These are phyloP conservation scores for Varanus salvator DNA, from an alignment of 2,113 vertebrate species.

Conservation along the genomic window DNA sequence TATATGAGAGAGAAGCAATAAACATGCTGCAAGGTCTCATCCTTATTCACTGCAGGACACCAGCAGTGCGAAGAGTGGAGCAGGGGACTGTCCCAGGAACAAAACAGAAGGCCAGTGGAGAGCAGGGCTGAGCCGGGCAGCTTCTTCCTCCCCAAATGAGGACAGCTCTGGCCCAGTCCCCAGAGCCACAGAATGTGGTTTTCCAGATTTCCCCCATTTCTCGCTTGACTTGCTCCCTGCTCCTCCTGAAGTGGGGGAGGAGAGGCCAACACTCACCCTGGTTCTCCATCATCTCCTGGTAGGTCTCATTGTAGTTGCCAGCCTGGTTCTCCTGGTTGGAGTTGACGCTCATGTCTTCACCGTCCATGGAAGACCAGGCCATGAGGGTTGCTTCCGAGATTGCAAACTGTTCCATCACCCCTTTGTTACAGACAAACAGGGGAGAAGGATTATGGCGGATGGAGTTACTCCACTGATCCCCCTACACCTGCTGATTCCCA, in stretches of 20 bases:
- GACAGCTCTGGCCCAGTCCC: background rate
- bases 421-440: slow-evolving; percentile 68
- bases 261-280: slow-evolving; percentile 75
- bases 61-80: background rate
- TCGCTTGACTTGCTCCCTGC: background rate
- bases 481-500: background rate
- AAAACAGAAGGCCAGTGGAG: background rate
- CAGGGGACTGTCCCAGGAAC: background rate
- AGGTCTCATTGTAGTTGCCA: slow-evolving; percentile 90
- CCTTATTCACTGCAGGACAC: background rate
- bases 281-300: slow-evolving; percentile 91
- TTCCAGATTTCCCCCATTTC: background rate
- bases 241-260: no score
- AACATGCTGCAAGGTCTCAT: no score
- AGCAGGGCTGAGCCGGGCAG: background rate
- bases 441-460: background rate
- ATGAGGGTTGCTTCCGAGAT: slow-evolving; percentile 96
- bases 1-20: no score
- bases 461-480: background rate
- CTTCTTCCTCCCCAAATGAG: background rate
- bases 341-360: slow-evolving; percentile 92
- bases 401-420: slow-evolving; percentile 96
- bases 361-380: slow-evolving; percentile 98
- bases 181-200: background rate
- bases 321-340: slow-evolving; percentile 93